Conservation (phyloP, 2,888 invertebrate genomes). For the Lepetodrilus schrolli region DNA sequence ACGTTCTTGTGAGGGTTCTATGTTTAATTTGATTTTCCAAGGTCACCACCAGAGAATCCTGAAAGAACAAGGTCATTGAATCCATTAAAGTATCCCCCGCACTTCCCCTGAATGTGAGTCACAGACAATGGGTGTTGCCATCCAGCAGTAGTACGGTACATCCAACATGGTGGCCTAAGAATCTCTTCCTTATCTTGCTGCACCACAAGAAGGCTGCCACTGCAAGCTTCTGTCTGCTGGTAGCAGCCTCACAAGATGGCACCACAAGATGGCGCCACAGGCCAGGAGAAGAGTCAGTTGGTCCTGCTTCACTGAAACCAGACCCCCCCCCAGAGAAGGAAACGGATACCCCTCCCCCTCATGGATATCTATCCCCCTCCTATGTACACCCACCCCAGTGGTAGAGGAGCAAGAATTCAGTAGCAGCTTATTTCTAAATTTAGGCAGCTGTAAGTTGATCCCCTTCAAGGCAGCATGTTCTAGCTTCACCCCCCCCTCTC, state of each 20-base stretch:
- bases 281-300: background rate
- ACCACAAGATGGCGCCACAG: background rate
- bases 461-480: constrained; percentile 14
- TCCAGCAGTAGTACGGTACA: no score
- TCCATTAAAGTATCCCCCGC: no score
- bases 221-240: background rate
- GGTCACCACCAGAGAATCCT: background rate
- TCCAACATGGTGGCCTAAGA: background rate
- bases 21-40: background rate
- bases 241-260: no score
- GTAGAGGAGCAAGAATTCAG: constrained; percentile 28
- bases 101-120: no score
- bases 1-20: constrained; percentile 8
- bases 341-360: background rate
- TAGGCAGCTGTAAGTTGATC: constrained; percentile 43
- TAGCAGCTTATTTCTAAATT: constrained; percentile 42
- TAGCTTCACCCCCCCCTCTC: background rate
- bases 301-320: constrained; percentile 15
- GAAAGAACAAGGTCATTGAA: constrained; percentile 17
- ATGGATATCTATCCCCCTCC: background rate
- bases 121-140: no score
- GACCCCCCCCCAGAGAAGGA: background rate
- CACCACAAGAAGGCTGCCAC: background rate
- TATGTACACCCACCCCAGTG: background rate
- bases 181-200: background rate